Base-by-base conservation (phyloP, 2,113 vertebrate species). In the Todiramphus chloris region DNA sequence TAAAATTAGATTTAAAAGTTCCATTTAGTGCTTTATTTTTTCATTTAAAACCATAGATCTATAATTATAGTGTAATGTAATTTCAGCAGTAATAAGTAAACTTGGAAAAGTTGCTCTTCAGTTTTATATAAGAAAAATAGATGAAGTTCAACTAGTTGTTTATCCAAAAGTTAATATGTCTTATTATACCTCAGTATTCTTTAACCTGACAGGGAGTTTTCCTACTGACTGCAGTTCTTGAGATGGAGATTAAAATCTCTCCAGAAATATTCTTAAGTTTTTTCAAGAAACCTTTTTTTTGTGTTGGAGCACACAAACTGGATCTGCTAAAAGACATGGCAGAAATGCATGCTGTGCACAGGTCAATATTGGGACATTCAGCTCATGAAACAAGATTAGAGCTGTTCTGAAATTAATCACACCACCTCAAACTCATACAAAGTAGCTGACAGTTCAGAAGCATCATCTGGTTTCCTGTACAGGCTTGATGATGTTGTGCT, bases 401-500 rank as follows among this genome's bases (percentile, higher is more conserved):
- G 15, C 3, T n/a, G 3, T 37, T 73, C 39, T 80, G 44, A 81
- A 80, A 83, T 4, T 0, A 50, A 56, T 60, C 20, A 48, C 3
- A 21, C 50, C 11, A 43, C 2, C 7, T 10, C 3, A 43, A 69
- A 48, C 16, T 35, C 43, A 48, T 23, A 27, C 0, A 1, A 76
- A 66, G 20, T 9, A 74, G 25, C 12, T 2, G 27, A 16, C 3
- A 64, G 3, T 41, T 67, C 37, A 58, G 58, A 16, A 27, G 8
- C 8, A 48, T 41, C 3, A 13, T 5, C 11, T 6, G 3, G 2
- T 59, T 79, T 62, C 28, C 58, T 33, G 13, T 5, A 35, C 1
- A 58, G 5, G 5, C 12, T 67, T 41, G 4, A 21, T 1, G 0
- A 5, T 7, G 4, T 11, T n/a, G 5, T 59, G 3, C 10, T 19